phyloP scores from a whole-genome alignment of 2,888 invertebrate genomes.

The Cheilosia soror region DNA sequence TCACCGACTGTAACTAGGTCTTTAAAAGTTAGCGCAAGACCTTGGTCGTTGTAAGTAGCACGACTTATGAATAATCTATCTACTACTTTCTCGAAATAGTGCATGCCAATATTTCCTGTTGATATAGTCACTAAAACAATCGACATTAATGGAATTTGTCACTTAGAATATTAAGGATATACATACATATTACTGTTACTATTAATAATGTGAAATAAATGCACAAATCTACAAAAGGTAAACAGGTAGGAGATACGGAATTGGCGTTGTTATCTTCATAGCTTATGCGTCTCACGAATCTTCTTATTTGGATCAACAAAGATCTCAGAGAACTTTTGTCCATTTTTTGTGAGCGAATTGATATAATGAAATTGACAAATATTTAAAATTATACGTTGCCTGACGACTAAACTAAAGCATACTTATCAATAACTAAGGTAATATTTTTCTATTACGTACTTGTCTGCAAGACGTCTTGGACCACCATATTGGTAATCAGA shows the following conservation, averaged over 20 bases:
- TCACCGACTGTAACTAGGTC: conserved; percentile 75
- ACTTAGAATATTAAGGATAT: not conserved
- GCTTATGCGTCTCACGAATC: too few species aligned
- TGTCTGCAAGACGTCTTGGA: too few species aligned
- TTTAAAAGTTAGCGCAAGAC: conserved; percentile 33
- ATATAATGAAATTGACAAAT: too few species aligned
- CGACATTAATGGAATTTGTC: not conserved
- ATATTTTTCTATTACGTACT: too few species aligned
- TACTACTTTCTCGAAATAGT: conserved; percentile 72
- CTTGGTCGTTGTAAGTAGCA: conserved; percentile 24
- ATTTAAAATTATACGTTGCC: too few species aligned
- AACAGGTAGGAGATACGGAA: not conserved
- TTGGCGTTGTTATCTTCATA: too few species aligned
- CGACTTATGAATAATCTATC: conserved; percentile 71
- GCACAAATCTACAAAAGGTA: conserved; percentile 7
- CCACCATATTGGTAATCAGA: too few species aligned
- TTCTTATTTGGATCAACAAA: too few species aligned
- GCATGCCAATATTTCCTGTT: conserved; percentile 73
- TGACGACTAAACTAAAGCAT: too few species aligned
- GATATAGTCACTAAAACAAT: conserved; percentile 72
- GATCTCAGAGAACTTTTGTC: too few species aligned
- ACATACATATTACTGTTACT: conserved; percentile 73
- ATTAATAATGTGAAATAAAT: conserved; percentile 72
- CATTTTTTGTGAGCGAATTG: too few species aligned
- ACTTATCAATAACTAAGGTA: too few species aligned